Evolutionary conservation across 2,797 vertebrate genomes (phyloP), one percentile per base, ranked within the genome.

Genomic region (Megaceryle alcyon): DNA sequence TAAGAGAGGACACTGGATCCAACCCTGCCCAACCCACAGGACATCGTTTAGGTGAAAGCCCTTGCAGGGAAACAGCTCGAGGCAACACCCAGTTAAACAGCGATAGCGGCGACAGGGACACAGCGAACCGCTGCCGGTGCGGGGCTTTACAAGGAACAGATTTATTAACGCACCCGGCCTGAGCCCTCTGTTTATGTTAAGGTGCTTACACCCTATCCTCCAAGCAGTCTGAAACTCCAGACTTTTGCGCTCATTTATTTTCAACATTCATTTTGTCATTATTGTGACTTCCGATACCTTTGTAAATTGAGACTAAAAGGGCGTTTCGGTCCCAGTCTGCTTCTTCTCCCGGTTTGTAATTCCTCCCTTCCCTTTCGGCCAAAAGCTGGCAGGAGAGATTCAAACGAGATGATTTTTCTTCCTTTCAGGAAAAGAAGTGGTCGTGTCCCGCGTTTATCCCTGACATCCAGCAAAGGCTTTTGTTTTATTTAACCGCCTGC

Each of bases 131-230:
- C 54, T 10, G 12, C 66, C 75, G 2, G 37, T 3, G 49, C 0
- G 33, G 21, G 17, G 2, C 56, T 28, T 22, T 1, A n/a, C 28
- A 7, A 2, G 0, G 43, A 33, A 5, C 1, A 3, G 31, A 60
- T 54, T 14, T 5, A 68, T 16, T 16, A 51, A 44, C 0, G 10
- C 35, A 9, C 8, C 18, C 66, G 6, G 57, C 5, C 3, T 5
- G 13, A 72, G 33, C 63, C 46, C 7, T 6, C 51, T 16, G 46
- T 9, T 25, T 43, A 2, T 5, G 26, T 26, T 8, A 3, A 22
- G 37, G 65, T 6, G 21, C 70, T 10, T 14, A 9, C 51, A 33
- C 16, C 46, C 78, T 25, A 3, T 20, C 25, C 76, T 54, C 61
- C n/a, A 10, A 12, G 41, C 37, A 7, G 2, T 3, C 54, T 5